These are phyloP conservation scores for Acleris holmiana DNA, from an alignment of 2,888 invertebrate species.

Conservation along the genomic window DNA sequence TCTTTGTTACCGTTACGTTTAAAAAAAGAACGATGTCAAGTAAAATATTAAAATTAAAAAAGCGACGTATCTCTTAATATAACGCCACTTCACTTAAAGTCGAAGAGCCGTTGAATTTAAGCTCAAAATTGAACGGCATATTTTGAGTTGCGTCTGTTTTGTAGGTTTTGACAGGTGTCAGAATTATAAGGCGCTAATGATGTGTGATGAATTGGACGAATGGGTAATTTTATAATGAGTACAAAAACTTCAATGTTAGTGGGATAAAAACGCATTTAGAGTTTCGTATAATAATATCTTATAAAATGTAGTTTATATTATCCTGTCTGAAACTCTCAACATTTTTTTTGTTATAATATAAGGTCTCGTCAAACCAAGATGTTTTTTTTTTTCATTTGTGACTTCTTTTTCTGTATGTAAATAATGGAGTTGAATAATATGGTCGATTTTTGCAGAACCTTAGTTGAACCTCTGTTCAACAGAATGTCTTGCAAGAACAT, in stretches of 20 bases:
- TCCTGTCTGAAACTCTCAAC: not conserved
- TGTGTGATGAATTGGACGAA: conserved; percentile 25
- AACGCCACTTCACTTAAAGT: not conserved
- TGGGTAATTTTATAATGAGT: conserved; percentile 4
- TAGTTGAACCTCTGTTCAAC: too few species aligned
- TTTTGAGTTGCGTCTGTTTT: not conserved
- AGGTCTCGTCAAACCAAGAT: too few species aligned
- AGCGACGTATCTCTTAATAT: not conserved
- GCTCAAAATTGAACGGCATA: not conserved
- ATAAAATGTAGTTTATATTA: not conserved
- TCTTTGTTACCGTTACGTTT: conserved; percentile 25
- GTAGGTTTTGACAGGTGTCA: conserved; percentile 11
- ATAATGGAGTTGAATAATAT: too few species aligned
- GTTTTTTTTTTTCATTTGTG: too few species aligned
- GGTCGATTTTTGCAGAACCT: too few species aligned
- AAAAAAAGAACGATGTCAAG: conserved; percentile 26
- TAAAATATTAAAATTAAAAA: not conserved
- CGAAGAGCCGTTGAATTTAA: not conserved
- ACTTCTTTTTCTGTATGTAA: too few species aligned
- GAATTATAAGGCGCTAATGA: conserved; percentile 26
- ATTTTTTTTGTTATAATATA: too few species aligned
- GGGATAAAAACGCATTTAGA: not conserved
- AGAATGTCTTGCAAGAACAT: too few species aligned
- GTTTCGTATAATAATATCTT: not conserved
- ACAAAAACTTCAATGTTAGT: not conserved